These are phyloP conservation scores for Caprella mutica DNA, from an alignment of 2,888 invertebrate genomes.

Conservation along the genomic window DNA sequence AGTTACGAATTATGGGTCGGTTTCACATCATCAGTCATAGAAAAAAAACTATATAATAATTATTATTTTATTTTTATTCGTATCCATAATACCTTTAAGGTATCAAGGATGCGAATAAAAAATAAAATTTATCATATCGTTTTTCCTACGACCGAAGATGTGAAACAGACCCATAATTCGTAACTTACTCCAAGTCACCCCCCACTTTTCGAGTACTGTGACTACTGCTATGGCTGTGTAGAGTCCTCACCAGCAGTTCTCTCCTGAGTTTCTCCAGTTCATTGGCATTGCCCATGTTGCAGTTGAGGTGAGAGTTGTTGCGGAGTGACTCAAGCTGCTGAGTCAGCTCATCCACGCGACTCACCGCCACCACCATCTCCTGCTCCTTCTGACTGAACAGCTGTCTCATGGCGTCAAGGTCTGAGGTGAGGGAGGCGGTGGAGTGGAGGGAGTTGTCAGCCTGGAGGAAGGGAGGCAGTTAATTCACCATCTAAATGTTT, in stretches of 20 bases:
- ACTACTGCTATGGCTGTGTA: slow-evolving; percentile 87
- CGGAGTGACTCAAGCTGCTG: slow-evolving; percentile 81
- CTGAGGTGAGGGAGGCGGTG: slow-evolving; percentile 52
- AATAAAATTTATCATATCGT: too few species aligned
- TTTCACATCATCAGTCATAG: too few species aligned
- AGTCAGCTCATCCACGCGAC: slow-evolving; percentile 90
- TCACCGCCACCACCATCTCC: slow-evolving; percentile 90
- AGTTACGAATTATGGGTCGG: too few species aligned
- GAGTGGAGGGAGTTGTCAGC: slow-evolving; percentile 22
- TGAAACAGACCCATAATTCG: too few species aligned
- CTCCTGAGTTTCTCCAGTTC: slow-evolving; percentile 84
- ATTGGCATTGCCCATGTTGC: slow-evolving; percentile 38
- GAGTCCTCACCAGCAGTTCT: slow-evolving; percentile 70
- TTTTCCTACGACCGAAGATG: too few species aligned
- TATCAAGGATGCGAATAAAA: too few species aligned
- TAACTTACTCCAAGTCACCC: too few species aligned
- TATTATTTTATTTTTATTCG: too few species aligned
- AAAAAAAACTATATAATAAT: too few species aligned
- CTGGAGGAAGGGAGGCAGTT: slow-evolving; percentile 2
- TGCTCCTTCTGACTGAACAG: slow-evolving; percentile 96
- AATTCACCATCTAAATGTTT: too few species aligned
- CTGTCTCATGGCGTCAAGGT: slow-evolving; percentile 88
- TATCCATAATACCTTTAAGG: too few species aligned
- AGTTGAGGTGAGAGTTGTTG: slow-evolving; percentile 43
- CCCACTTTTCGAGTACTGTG: slow-evolving; percentile 89